Evolutionary conservation across 2,797 vertebrate genomes (phyloP), one percentile per base, ranked within the genome.

Genomic region (Molossus molossus): DNA sequence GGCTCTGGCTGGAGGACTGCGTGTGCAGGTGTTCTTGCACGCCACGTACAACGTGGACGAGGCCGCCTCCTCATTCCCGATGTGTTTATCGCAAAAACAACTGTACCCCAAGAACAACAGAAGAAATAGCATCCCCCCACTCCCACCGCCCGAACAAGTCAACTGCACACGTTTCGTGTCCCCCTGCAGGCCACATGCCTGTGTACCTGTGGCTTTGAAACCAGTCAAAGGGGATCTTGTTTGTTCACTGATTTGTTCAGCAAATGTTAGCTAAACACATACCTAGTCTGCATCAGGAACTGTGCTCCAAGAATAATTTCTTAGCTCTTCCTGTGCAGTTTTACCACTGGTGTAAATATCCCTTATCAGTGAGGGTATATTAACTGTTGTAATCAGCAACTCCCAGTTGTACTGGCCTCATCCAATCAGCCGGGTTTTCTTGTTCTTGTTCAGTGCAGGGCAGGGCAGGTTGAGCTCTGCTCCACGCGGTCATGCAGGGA

Each of bases 351-450:
- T 3, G 8, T 14, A 9, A 45, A 27, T 5, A 15, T 2, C 58
- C n/a, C 33, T 73, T 27, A 40, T 37, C 50, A 27, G 33, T 40
- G 57, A 15, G 62, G 40, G 45, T 3, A 1, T 40, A 11, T 15
- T 9, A 33, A n/a, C 21, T 45, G 57, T 2, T 18, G 3, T 62
- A 29, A 62, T 48, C 67, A 15, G 40, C 14, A 9, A 4, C 57
- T 29, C 50, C 55, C 5, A 3, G 3, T 2, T 6, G 18, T 4
- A 6, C 57, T 4, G 37, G 9, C 21, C 45, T 70, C 5, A 15
- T 21, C 48, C 60, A 23, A 3, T 13, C 40, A 0, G 0, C 0
- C 0, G 14, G 58, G 4, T 15, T 0, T 4, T 5, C 87, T 57
- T 50, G 5, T 45, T 45, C 40, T 4, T 45, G 1, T 48, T 67